Percentiles rank a stretch among this genome's conserved stretches.
phyloP scores from a whole-genome alignment of 2,888 invertebrate species.

The Trichopoda pennipes region DNA sequence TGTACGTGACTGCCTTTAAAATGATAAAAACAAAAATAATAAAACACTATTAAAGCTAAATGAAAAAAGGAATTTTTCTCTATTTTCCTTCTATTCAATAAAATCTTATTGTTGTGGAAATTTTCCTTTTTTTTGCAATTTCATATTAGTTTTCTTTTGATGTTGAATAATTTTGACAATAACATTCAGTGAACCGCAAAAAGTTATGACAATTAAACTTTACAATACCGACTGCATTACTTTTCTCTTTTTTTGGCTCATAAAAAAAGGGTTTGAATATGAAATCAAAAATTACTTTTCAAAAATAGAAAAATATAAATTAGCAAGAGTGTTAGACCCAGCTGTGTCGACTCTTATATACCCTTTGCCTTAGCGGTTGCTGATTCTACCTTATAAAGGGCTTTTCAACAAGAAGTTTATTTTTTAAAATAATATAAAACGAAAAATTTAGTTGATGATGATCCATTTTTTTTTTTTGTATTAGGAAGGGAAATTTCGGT shows the following conservation, averaged over 20 bases:
- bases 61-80: slow-evolving; percentile 21
- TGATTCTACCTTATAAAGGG: too few species aligned
- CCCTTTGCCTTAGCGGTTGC: too few species aligned
- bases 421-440: too few species aligned
- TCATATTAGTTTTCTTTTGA: slow-evolving; percentile 26
- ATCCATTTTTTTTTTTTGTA: too few species aligned
- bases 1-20: slow-evolving; percentile 39
- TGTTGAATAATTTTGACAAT: slow-evolving; percentile 54
- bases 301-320: too few species aligned
- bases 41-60: background rate
- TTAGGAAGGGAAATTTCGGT: too few species aligned
- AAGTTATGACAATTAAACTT: slow-evolving; percentile 64
- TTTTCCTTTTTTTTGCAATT: slow-evolving; percentile 13
- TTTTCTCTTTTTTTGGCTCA: background rate
- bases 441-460: too few species aligned
- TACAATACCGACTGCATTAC: slow-evolving; percentile 2
- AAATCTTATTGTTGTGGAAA: slow-evolving; percentile 48
- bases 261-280: background rate
- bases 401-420: too few species aligned
- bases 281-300: too few species aligned
- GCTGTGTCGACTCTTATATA: too few species aligned
- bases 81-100: slow-evolving; percentile 30
- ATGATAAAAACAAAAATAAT: background rate
- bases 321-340: too few species aligned
- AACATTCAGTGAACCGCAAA: slow-evolving; percentile 66